These are phyloP conservation scores for Nephrotoma flavescens DNA, from an alignment of 2,888 invertebrate species.

Conservation along the genomic window DNA sequence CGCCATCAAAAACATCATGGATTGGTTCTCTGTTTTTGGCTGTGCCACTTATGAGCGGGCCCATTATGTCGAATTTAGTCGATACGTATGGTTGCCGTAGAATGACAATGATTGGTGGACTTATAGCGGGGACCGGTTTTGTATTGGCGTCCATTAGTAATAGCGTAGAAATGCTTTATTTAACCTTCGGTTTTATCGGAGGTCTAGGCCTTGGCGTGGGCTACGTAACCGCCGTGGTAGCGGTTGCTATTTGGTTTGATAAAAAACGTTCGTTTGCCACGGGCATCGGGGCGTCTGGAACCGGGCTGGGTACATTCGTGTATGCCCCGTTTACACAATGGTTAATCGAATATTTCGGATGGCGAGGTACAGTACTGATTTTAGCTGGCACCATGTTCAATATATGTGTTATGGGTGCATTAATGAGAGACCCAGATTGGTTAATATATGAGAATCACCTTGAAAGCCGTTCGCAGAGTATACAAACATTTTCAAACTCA, in stretches of 20 bases:
- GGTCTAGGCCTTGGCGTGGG: slow-evolving; percentile 72
- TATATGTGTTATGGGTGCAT: slow-evolving; percentile 69
- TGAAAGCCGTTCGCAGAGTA: slow-evolving; percentile 32
- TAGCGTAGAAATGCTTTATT: slow-evolving; percentile 61
- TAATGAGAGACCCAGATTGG: slow-evolving; percentile 85
- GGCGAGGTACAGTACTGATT: slow-evolving; percentile 68
- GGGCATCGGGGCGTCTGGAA: slow-evolving; percentile 76
- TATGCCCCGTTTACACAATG: slow-evolving; percentile 75
- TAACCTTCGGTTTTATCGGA: slow-evolving; percentile 74
- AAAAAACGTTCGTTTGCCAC: slow-evolving; percentile 74
- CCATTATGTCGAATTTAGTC: slow-evolving; percentile 69
- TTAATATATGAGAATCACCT: slow-evolving; percentile 29
- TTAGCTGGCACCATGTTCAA: slow-evolving; percentile 74
- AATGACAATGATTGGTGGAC: slow-evolving; percentile 59
- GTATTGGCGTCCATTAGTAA: slow-evolving; percentile 54
- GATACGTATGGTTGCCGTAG: slow-evolving; percentile 73
- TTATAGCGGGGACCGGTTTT: slow-evolving; percentile 61
- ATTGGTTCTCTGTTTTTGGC: slow-evolving; percentile 82
- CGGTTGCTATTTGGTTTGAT: slow-evolving; percentile 87
- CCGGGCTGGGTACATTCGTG: slow-evolving; percentile 76
- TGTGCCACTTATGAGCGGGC: slow-evolving; percentile 72
- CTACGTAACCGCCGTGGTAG: slow-evolving; percentile 81
- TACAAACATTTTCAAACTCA: slow-evolving; percentile 31
- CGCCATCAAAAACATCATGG: slow-evolving; percentile 76
- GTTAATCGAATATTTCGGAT: slow-evolving; percentile 63